Evolutionary conservation across 2,797 vertebrate genomes (phyloP).

Genomic region (Eulemur rubriventer): DNA sequence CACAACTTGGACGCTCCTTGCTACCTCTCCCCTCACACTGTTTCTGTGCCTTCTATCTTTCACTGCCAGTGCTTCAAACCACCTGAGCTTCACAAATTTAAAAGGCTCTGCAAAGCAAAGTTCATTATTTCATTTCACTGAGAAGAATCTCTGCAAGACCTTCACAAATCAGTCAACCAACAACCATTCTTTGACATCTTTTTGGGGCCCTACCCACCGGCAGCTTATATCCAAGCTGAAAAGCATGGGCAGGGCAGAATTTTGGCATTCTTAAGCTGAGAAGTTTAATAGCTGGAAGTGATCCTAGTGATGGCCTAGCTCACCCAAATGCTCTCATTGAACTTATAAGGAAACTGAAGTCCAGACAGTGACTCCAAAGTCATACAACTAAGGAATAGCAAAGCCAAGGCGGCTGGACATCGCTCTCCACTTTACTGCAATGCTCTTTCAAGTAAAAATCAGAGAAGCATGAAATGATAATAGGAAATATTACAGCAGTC

Average conservation of each 20-base stretch:
- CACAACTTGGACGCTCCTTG: background rate
- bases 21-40: background rate
- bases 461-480: background rate
- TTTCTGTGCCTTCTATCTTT: background rate
- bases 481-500: background rate
- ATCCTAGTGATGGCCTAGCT: background rate
- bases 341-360: background rate
- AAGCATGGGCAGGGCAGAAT: background rate
- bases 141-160: constrained; percentile 1
- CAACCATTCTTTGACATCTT: background rate
- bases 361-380: background rate
- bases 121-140: background rate
- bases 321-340: background rate
- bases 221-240: background rate
- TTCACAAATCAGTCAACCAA: background rate
- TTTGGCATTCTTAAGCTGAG: background rate
- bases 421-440: background rate
- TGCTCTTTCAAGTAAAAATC: background rate
- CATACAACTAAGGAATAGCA: background rate
- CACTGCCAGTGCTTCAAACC: background rate
- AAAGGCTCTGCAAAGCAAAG: background rate
- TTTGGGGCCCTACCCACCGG: background rate
- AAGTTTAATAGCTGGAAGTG: background rate
- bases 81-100: background rate
- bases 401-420: background rate